Evolutionary conservation across 2,888 invertebrate genomes (phyloP).

Genomic region (Resseliella maxima): DNA sequence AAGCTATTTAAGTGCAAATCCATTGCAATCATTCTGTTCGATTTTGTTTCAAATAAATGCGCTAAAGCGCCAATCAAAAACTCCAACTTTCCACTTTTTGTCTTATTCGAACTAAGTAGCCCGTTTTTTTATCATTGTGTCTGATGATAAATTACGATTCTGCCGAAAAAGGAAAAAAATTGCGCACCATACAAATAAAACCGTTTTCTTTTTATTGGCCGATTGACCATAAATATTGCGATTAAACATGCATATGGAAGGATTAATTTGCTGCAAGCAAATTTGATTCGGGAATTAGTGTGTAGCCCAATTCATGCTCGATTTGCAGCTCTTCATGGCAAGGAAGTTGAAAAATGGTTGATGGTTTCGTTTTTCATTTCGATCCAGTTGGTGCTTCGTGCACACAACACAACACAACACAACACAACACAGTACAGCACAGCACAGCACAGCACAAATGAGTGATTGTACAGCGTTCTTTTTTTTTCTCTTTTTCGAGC

Average conservation of each 20-base stretch:
- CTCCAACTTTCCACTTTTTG: neutral
- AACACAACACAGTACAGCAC: too few relatives aligned
- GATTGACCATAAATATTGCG: slow-evolving; percentile 27
- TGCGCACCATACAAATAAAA: slow-evolving; percentile 15
- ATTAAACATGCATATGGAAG: neutral
- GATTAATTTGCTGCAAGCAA: slow-evolving; percentile 10
- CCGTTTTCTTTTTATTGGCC: slow-evolving; percentile 42
- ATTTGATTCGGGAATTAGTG: neutral
- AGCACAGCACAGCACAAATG: too few relatives aligned
- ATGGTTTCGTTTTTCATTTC: slow-evolving; percentile 21
- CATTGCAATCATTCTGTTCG: neutral
- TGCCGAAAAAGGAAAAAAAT: slow-evolving; percentile 14
- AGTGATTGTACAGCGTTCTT: neutral
- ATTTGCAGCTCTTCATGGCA: neutral
- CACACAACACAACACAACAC: neutral
- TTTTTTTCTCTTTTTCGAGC: neutral
- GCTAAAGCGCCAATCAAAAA: neutral
- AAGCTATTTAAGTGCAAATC: slow-evolving; percentile 48
- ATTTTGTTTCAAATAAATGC: neutral
- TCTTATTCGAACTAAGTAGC: neutral
- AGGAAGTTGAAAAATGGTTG: neutral
- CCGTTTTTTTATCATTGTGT: neutral
- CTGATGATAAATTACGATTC: neutral
- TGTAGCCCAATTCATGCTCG: neutral
- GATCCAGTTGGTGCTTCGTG: slow-evolving; percentile 31